Evolutionary conservation across 2,113 vertebrate species (phyloP), one percentile per base, ranked within the genome.

Genomic region (Periophthalmodon schlosseri): DNA sequence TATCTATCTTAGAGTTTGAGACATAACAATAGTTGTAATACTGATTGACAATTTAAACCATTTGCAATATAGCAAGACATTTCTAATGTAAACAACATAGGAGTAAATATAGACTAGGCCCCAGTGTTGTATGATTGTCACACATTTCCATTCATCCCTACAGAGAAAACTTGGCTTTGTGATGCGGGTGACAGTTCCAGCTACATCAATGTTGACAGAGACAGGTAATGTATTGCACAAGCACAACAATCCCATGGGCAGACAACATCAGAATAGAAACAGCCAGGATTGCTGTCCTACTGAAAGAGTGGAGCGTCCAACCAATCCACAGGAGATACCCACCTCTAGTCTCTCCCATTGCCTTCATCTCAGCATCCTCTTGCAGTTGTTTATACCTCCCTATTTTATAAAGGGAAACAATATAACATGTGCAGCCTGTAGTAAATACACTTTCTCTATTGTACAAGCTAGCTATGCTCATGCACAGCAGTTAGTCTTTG

Each of bases 401-500:
- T 18, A 74, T 9, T 63, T 69, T 75, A 28, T 44, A 56, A 20
- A 73, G 18, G 54, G 15, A 20, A 77, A 77, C 63, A 72, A 64
- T 28, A 24, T 36, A 63, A 47, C 39, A 44, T 47, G 68, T 80
- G 23, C 46, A 77, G 80, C 75, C 73, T 39, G 63, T 52, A 10
- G 24, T 52, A 69, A 70, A 80, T 6, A 33, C 56, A 69, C 21
- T 58, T 44, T 1, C 57, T 44, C 49, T 46, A 36, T 58, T 66
- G 70, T 73, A 77, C 39, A 75, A 81, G 65, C 46, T 44, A 44
- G 9, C 70, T 75, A 20, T 54, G 50, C 54, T 68, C 49, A 44
- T 63, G 60, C 75, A 49, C 52, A 58, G 56, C 72, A 64, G 49
- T 70, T 47, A 77, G 78, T 78, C 72, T 68, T 28, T 73, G 60